phyloP scores from a whole-genome alignment of 2,888 invertebrate genomes.

The Stenotaenia linearis region DNA sequence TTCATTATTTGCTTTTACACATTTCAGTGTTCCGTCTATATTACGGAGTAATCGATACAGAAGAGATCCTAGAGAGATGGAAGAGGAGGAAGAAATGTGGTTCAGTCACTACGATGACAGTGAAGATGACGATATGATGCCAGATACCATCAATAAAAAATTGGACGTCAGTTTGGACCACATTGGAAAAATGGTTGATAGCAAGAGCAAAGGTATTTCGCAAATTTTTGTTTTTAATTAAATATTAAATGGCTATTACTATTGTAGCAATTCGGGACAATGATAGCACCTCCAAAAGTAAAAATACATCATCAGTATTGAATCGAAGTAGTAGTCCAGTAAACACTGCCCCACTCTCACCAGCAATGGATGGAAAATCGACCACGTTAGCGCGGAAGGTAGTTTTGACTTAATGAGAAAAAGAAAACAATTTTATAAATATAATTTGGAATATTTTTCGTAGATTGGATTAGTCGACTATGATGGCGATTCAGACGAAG shows the following conservation, averaged over 20 bases:
- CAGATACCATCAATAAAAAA: constrained; percentile 56
- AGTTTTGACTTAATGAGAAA: background rate
- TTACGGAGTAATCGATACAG: constrained; percentile 73
- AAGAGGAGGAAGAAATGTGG: constrained; percentile 98
- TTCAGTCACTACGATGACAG: constrained; percentile 95
- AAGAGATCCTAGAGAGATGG: constrained; percentile 85
- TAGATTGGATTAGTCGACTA: constrained; percentile 88
- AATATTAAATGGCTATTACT: too few relatives aligned
- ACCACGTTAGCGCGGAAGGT: constrained; percentile 48
- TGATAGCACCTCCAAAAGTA: constrained; percentile 31
- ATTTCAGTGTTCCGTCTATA: constrained; percentile 68
- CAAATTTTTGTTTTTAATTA: too few relatives aligned
- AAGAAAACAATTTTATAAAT: too few relatives aligned
- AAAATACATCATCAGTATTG: constrained; percentile 38
- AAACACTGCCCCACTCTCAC: constrained; percentile 40
- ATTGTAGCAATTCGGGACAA: constrained; percentile 13
- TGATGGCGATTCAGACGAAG: constrained; percentile 95
- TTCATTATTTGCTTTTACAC: constrained; percentile 26
- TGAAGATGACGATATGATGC: constrained; percentile 57
- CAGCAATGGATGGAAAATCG: constrained; percentile 50
- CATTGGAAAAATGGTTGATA: constrained; percentile 62
- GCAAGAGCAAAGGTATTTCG: constrained; percentile 54
- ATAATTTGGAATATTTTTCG: too few relatives aligned
- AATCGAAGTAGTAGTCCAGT: constrained; percentile 38
- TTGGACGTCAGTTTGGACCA: constrained; percentile 58